Conservation (phyloP, 1,140 invertebrate species). For the Pristionchus pacificus region DNA sequence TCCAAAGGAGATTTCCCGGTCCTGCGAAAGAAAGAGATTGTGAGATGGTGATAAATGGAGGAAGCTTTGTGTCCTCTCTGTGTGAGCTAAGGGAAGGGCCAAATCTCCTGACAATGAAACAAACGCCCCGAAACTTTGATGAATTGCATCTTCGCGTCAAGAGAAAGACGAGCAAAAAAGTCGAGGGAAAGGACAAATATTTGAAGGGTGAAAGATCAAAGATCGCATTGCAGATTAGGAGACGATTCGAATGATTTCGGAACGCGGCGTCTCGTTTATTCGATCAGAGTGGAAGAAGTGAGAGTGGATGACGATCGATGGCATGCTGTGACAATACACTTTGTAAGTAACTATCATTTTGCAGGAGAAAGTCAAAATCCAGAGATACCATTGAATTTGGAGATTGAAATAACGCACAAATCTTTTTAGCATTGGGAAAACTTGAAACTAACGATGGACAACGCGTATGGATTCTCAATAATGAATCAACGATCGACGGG, state of each 20-base stretch:
- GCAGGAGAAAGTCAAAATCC: no score
- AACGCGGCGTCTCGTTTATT: slow-evolving; percentile 41
- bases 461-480: slow-evolving; percentile 47
- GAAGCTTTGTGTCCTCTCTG: neutral
- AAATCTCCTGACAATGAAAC: neutral
- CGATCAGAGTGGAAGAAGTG: slow-evolving; percentile 44
- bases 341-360: slow-evolving; percentile 2
- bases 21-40: neutral
- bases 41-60: neutral
- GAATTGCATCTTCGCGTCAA: neutral
- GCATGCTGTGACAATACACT: slow-evolving; percentile 12
- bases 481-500: slow-evolving; percentile 76
- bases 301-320: slow-evolving; percentile 27
- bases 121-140: neutral
- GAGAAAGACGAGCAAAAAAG: neutral
- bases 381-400: no score
- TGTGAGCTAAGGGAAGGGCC: neutral
- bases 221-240: slow-evolving; percentile 75
- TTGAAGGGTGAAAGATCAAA: neutral
- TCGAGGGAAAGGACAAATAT: neutral
- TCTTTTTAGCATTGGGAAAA: slow-evolving; percentile 52
- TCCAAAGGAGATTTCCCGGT: no score
- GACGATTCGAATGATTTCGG: slow-evolving; percentile 70
- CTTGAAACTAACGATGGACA: slow-evolving; percentile 51
- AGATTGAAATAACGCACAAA: neutral